Percentiles rank a stretch among this genome's conserved stretches.
These are phyloP conservation scores for Clarias fuscus DNA, from an alignment of 2,797 vertebrate genomes.

Conservation along the genomic window DNA sequence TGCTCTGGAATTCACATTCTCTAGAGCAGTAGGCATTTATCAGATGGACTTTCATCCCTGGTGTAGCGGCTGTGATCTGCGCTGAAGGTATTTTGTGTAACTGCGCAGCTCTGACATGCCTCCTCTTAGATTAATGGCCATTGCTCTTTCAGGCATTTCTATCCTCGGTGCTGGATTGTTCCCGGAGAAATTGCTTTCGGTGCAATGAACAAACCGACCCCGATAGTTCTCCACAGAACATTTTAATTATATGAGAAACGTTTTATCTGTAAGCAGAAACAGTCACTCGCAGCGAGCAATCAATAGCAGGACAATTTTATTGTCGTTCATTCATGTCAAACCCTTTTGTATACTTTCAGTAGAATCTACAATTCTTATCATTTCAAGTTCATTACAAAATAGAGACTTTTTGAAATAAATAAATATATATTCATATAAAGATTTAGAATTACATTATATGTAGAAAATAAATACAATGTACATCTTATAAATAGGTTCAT, in stretches of 20 bases:
- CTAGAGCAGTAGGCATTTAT: conserved; percentile 41
- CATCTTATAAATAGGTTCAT: conserved; percentile 99
- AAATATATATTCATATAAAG: conserved; percentile 91
- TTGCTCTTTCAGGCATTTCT: not conserved
- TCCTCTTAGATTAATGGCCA: not conserved
- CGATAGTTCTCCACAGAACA: conserved; percentile 63
- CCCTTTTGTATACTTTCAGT: conserved; percentile 81
- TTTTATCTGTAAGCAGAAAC: conserved; percentile 65
- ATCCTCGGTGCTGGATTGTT: not conserved
- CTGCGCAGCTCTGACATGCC: not conserved
- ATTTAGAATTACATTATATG: conserved; percentile 91
- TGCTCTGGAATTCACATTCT: conserved; percentile 51
- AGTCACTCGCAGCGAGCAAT: conserved; percentile 69
- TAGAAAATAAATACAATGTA: conserved; percentile 99
- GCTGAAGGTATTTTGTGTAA: conserved; percentile 20
- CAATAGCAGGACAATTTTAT: conserved; percentile 91
- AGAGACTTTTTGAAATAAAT: conserved; percentile 99
- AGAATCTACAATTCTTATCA: conserved; percentile 92
- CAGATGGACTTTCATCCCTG: conserved; percentile 47
- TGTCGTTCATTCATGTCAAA: conserved; percentile 82
- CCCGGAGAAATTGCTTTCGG: not conserved
- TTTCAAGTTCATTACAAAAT: conserved; percentile 99
- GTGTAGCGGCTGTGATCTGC: conserved; percentile 11
- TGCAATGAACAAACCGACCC: conserved; percentile 57
- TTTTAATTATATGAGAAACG: conserved; percentile 72